These are phyloP conservation scores for Drosophila nr. medialis DNA, from an alignment of 2,888 invertebrate genomes.

Conservation along the genomic window DNA sequence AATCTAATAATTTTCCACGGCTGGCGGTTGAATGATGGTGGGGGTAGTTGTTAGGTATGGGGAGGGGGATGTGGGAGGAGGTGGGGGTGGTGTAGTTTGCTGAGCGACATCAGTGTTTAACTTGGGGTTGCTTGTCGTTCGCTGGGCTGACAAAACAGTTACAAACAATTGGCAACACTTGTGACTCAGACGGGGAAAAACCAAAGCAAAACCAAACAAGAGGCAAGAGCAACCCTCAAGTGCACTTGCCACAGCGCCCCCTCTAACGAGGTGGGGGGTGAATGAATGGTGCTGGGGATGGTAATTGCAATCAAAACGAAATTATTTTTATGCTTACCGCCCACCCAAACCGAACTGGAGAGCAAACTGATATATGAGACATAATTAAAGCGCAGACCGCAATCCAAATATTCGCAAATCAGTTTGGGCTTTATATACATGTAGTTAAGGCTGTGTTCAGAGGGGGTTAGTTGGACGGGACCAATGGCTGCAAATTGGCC, in stretches of 20 bases:
- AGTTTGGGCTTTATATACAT: constrained; percentile 61
- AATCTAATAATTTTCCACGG: constrained; percentile 72
- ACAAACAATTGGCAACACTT: constrained; percentile 80
- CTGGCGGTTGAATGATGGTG: neutral
- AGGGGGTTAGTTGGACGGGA: constrained; percentile 14
- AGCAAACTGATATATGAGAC: constrained; percentile 83
- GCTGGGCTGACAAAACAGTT: constrained; percentile 65
- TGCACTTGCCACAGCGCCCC: constrained; percentile 59
- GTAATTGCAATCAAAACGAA: constrained; percentile 84
- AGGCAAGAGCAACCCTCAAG: constrained; percentile 61
- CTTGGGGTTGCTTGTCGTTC: constrained; percentile 49
- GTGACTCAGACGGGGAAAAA: constrained; percentile 55
- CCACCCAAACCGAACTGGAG: constrained; percentile 31
- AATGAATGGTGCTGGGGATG: constrained; percentile 38
- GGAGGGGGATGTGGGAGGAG: too few relatives aligned
- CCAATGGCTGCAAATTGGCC: constrained; percentile 68
- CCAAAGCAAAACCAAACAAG: constrained; percentile 12
- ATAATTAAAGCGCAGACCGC: constrained; percentile 82
- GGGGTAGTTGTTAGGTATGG: neutral
- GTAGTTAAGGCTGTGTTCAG: constrained; percentile 41
- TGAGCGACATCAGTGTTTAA: constrained; percentile 35
- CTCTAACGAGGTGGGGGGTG: neutral
- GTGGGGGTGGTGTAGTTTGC: constrained; percentile 25
- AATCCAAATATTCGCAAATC: constrained; percentile 65
- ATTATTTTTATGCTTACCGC: constrained; percentile 77